A percentile compares a stretch with the other conserved stretches of the same genome.
Conservation (phyloP, 2,113 vertebrate genomes). For the Himantopus leucocephalus region DNA sequence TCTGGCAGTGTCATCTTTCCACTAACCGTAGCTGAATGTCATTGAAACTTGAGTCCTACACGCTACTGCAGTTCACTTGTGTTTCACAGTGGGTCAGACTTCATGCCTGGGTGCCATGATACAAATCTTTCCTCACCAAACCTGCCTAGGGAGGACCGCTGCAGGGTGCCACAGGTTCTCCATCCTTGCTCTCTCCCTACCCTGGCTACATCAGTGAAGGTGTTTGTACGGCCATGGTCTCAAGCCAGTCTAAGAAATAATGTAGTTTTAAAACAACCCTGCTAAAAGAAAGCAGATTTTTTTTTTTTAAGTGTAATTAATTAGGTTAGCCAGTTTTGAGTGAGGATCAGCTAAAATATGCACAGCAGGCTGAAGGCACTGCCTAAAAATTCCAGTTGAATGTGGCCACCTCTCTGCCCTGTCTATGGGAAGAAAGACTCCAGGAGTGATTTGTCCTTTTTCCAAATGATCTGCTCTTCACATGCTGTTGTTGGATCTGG, state of each 20-base stretch:
- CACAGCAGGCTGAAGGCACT: not conserved
- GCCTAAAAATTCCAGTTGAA: not conserved
- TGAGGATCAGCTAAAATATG: not conserved
- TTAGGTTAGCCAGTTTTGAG: not conserved
- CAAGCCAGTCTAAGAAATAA: not conserved
- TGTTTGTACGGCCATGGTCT: not conserved
- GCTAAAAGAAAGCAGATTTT: not conserved
- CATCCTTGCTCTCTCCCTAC: not conserved
- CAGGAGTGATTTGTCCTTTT: not conserved
- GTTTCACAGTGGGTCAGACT: not conserved
- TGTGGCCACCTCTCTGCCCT: not conserved
- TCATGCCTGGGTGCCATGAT: not conserved
- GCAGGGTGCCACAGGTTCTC: not conserved
- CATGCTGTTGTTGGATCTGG: not conserved
- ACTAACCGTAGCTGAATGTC: accelerated
- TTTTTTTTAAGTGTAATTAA: not conserved
- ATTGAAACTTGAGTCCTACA: not conserved
- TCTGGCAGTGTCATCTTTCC: not conserved
- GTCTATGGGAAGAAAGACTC: not conserved
- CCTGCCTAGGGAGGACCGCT: not conserved
- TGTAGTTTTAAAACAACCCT: not conserved
- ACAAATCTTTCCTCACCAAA: not conserved
- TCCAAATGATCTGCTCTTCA: not conserved
- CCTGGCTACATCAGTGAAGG: not conserved
- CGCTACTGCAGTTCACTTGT: not conserved